These are phyloP conservation scores for Leucosticte australis DNA, from an alignment of 2,113 vertebrate genomes.

Conservation along the genomic window DNA sequence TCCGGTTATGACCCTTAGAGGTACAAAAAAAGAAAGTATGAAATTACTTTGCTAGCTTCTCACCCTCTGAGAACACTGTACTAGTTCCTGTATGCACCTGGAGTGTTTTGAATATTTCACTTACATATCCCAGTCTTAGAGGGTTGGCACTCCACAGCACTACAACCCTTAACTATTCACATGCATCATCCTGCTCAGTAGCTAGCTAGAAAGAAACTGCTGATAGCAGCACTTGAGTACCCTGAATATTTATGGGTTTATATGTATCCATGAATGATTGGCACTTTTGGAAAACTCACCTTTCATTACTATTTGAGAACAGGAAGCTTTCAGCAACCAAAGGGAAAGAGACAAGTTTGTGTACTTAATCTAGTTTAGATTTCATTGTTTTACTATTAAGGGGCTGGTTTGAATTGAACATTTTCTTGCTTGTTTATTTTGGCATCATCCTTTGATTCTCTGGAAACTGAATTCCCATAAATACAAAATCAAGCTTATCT, in stretches of 20 bases:
- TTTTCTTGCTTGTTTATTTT: not conserved
- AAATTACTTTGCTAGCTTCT: conserved; percentile 13
- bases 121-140: not conserved
- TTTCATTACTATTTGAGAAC: not conserved
- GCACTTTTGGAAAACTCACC: not conserved
- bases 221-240: not conserved
- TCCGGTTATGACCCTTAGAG: not conserved
- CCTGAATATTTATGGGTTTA: not conserved
- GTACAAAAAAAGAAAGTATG: not conserved
- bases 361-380: not conserved
- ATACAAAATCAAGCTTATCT: not conserved
- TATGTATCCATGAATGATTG: not conserved
- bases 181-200: not conserved
- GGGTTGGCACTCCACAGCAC: not conserved
- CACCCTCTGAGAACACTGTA: not conserved
- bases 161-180: not conserved
- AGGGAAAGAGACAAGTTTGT: not conserved
- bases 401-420: not conserved
- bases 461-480: not conserved
- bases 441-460: not conserved
- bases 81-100: not conserved
- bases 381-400: not conserved
- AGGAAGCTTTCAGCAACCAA: not conserved
- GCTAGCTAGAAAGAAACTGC: not conserved
- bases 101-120: not conserved